Base-by-base conservation (phyloP, 1,140 invertebrate species). In the Nephotettix cincticeps region DNA sequence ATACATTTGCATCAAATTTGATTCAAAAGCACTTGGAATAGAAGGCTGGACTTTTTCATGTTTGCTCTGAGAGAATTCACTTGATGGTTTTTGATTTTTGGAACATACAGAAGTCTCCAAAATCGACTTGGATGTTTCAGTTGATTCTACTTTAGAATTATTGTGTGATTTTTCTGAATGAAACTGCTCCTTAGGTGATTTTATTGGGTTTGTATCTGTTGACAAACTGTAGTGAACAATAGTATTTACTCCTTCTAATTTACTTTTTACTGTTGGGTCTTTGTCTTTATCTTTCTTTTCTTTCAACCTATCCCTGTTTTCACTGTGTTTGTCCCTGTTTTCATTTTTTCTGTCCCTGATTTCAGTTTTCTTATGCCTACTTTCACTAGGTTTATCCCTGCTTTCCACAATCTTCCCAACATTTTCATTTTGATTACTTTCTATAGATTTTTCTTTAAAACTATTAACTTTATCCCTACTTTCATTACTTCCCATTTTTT, bases 1-100 rank as follows among this genome's bases (percentile, higher is more conserved):
- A 29, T 64, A 64, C 61, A 64, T 19, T n/a, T 64, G 61, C 61
- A 64, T 64, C 21, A 64, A 32, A 64, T 64, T 64, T 6, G 61
- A 64, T 36, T 64, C 61, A 19, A 64, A 64, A 9, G 61, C 61
- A 32, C 30, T 28, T 1, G 61, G 61, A 32, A 64, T 32, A n/a
- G n/a, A 17, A 9, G 47, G n/a, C 19, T 4, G 47, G 3, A 51
- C 4, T 19, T 19, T 51, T 9, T 51, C 4, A n/a, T 6, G 4
- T 51, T 51, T 51, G 14, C 14, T 36, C 14, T 4, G 14, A 36
- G 32, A 36, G 14, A 14, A 36, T 6, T 36, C 32, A 14, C 14
- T 36, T 36, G 4, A 4, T 6, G 32, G 14, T 36, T 36, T 36
- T 36, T 36, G 4, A 36, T 14, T 36, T 14, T 36, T 36, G 4